These are phyloP conservation scores for Ataeniobius toweri DNA, from an alignment of 2,797 vertebrate species.

Conservation along the genomic window DNA sequence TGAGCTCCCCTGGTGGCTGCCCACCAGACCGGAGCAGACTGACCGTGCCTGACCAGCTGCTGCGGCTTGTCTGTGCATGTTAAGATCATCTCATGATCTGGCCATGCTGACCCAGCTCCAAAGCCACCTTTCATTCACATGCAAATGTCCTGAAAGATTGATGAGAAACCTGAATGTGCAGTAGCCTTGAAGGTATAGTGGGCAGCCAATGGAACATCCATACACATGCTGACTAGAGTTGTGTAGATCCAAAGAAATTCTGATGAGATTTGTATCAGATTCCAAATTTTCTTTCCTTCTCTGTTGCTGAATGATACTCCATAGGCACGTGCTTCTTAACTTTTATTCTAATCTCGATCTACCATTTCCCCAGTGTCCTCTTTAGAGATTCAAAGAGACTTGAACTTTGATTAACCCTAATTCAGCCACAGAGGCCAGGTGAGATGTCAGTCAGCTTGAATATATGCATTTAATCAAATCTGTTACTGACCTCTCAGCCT, in stretches of 20 bases:
- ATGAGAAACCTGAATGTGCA: conserved; percentile 49
- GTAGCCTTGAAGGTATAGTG: conserved; percentile 41
- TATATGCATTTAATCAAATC: conserved; percentile 30
- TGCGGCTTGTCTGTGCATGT: conserved; percentile 54
- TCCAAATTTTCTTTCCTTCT: conserved; percentile 16
- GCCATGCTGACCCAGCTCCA: conserved; percentile 45
- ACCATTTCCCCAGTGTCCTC: conserved; percentile 27
- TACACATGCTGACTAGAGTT: conserved; percentile 22
- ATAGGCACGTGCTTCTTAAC: conserved; percentile 34
- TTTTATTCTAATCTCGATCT: conserved; percentile 35
- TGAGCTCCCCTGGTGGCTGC: conserved; percentile 51
- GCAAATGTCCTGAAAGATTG: conserved; percentile 67
- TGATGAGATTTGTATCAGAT: conserved; percentile 16
- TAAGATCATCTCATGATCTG: conserved; percentile 54
- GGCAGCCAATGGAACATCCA: conserved; percentile 60
- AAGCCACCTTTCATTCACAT: conserved; percentile 40
- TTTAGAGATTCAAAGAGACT: conserved; percentile 36
- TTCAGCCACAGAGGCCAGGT: conserved; percentile 29
- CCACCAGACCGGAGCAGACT: conserved; percentile 50
- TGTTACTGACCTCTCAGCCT: conserved; percentile 14
- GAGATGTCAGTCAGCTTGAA: conserved; percentile 30
- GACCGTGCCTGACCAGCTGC: conserved; percentile 42
- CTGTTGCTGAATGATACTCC: conserved; percentile 15
- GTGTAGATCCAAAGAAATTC: conserved; percentile 35
- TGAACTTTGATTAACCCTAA: conserved; percentile 62